Evolutionary conservation across 2,797 vertebrate species (phyloP).

Genomic region (Mallotus villosus): DNA sequence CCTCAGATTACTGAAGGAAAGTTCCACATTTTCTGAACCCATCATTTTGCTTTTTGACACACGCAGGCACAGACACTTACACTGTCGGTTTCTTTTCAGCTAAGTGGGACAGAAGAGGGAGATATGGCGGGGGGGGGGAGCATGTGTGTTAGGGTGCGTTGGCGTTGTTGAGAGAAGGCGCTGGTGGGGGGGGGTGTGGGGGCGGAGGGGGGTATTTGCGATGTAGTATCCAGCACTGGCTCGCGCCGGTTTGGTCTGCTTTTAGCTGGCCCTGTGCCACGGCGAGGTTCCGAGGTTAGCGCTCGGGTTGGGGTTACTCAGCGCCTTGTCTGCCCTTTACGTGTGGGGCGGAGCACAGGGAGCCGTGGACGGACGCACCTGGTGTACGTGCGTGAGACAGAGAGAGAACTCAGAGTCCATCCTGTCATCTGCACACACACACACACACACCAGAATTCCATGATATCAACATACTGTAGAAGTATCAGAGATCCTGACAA

Average conservation of each 20-base stretch:
- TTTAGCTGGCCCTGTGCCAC: constrained; percentile 54
- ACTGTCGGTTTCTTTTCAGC: neutral
- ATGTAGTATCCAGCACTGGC: constrained; percentile 62
- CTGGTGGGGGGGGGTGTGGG: constrained; percentile 47
- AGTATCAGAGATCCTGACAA: neutral
- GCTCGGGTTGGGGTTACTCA: constrained; percentile 29
- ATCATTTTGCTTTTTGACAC: constrained; percentile 27
- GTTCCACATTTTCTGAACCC: constrained; percentile 13
- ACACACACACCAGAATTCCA: neutral
- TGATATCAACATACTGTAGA: neutral
- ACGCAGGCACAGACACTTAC: neutral
- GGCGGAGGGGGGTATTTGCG: constrained; percentile 23
- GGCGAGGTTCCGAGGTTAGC: constrained; percentile 41
- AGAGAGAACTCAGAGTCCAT: neutral
- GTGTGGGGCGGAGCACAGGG: constrained; percentile 22
- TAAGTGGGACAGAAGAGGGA: neutral
- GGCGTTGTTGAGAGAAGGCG: constrained; percentile 31
- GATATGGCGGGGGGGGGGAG: constrained; percentile 1
- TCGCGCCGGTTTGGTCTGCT: constrained; percentile 72
- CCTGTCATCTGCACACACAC: neutral
- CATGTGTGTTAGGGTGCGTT: constrained; percentile 51
- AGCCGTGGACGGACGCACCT: constrained; percentile 32
- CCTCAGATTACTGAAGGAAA: constrained; percentile 13
- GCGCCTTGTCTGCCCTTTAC: constrained; percentile 51
- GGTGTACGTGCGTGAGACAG: constrained; percentile 24